Percentiles rank a stretch among this genome's conserved stretches.
phyloP scores from a whole-genome alignment of 2,113 vertebrate genomes.

The Pimephales promelas region DNA sequence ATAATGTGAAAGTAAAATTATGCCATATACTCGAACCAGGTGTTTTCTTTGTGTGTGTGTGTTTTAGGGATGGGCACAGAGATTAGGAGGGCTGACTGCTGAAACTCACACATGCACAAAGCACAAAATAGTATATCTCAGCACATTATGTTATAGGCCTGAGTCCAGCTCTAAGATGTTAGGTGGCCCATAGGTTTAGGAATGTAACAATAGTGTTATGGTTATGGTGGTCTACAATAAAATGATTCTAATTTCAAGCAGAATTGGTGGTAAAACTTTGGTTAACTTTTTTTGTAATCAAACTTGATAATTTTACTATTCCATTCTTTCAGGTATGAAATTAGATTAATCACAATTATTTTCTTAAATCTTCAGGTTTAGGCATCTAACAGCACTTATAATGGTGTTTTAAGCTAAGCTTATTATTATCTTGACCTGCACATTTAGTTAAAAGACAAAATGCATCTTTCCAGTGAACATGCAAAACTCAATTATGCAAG shows the following conservation, averaged over 20 bases:
- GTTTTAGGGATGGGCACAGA: neutral
- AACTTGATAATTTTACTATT: neutral
- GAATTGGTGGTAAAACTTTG: too few relatives aligned
- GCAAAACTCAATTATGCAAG: neutral
- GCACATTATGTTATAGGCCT: neutral
- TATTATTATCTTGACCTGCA: neutral
- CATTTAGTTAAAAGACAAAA: neutral
- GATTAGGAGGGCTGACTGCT: neutral
- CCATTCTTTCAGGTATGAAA: neutral
- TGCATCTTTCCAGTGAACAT: neutral
- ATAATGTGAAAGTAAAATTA: slow-evolving; percentile 85
- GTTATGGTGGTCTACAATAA: too few relatives aligned
- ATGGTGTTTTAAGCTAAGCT: neutral
- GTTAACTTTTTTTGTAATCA: neutral
- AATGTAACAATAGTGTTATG: neutral
- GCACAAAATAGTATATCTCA: neutral
- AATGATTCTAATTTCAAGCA: too few relatives aligned
- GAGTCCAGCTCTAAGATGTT: neutral
- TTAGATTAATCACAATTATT: too few relatives aligned
- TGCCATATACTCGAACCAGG: slow-evolving; percentile 73
- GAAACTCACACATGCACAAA: neutral
- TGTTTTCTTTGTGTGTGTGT: slow-evolving; percentile 10
- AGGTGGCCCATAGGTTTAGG: neutral
- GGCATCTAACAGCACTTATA: neutral
- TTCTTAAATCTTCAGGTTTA: neutral